Percentiles rank a stretch among this genome's conserved stretches.
phyloP scores from a whole-genome alignment of 2,888 invertebrate genomes.

The Oscheius sp. region DNA sequence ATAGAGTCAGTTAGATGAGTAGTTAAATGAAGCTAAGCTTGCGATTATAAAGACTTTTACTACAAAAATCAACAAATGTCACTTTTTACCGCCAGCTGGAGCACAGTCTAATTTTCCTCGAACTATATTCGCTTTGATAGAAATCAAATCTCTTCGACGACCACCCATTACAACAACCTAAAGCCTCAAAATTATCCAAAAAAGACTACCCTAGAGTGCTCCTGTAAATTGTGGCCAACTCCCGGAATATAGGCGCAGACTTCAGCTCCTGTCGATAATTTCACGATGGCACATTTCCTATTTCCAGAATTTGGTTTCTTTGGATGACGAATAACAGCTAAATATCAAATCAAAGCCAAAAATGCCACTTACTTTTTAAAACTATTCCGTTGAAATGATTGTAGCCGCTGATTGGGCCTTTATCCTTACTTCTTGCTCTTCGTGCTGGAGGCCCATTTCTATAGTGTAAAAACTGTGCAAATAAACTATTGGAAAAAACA shows the following conservation, averaged over 20 bases:
- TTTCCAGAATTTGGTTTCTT: conserved; percentile 99
- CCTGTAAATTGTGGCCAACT: conserved; percentile 88
- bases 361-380: conserved; percentile 57
- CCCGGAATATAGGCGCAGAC: conserved; percentile 92
- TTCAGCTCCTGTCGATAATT: conserved; percentile 81
- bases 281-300: conserved; percentile 93
- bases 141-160: conserved; percentile 88
- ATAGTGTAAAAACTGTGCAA: conserved; percentile 55
- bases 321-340: conserved; percentile 86
- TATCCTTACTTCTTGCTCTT: conserved; percentile 58
- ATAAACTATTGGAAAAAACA: neutral
- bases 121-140: conserved; percentile 91
- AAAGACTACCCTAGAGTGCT: conserved; percentile 60
- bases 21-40: neutral
- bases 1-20: neutral
- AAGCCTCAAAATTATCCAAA: neutral
- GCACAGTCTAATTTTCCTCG: conserved; percentile 93
- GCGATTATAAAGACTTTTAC: neutral
- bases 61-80: neutral
- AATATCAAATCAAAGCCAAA: conserved; percentile 18
- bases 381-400: conserved; percentile 66
- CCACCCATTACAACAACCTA: conserved; percentile 85
- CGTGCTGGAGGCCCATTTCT: conserved; percentile 59
- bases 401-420: conserved; percentile 60
- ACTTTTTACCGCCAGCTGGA: conserved; percentile 75